Evolutionary conservation across 1,140 invertebrate species (phyloP).

Genomic region (Cherax quadricarinatus): DNA sequence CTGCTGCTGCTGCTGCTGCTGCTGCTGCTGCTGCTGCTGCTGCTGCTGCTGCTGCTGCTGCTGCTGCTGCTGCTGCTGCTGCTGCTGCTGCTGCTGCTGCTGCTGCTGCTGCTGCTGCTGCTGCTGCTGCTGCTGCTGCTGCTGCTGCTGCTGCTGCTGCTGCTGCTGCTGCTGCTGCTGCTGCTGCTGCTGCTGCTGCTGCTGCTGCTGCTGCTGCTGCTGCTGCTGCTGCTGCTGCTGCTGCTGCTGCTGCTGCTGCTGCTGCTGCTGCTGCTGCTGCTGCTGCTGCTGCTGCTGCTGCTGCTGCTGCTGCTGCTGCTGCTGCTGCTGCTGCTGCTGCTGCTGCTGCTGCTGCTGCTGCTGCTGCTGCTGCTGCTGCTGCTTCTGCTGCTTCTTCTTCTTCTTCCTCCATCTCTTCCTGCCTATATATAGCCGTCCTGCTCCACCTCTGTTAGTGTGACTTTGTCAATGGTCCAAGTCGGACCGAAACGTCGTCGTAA

Average conservation of each 20-base stretch:
- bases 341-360: too few species aligned
- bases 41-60: conserved; percentile 28
- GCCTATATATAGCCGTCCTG: too few species aligned
- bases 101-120: conserved; percentile 9
- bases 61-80: neutral
- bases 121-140: conserved; percentile 19
- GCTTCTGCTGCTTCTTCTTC: too few species aligned
- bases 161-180: conserved; percentile 22
- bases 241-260: conserved; percentile 5
- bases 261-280: conserved; percentile 32
- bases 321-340: too few species aligned
- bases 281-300: conserved; percentile 41
- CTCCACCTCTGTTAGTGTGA: too few species aligned
- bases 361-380: too few species aligned
- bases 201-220: conserved; percentile 25
- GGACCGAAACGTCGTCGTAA: too few species aligned
- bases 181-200: conserved; percentile 32
- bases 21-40: neutral
- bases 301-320: too few species aligned
- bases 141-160: conserved; percentile 27
- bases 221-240: neutral
- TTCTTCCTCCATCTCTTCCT: too few species aligned
- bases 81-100: neutral
- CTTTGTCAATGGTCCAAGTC: too few species aligned
- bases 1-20: conserved; percentile 18